Conservation (phyloP, 2,113 vertebrate genomes). For the Emberiza fucata region DNA sequence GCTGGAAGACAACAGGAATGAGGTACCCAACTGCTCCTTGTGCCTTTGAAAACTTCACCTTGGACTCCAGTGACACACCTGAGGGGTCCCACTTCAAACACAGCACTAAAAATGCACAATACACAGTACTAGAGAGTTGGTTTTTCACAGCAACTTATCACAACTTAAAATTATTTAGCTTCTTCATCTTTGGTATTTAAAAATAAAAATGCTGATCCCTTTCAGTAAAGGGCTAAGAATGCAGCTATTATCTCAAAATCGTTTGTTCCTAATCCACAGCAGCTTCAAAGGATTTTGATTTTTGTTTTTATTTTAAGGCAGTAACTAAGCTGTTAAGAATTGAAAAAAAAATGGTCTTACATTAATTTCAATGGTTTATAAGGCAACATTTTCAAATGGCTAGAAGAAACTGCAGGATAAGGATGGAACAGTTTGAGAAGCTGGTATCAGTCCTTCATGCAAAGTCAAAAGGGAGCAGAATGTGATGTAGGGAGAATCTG, state of each 20-base stretch:
- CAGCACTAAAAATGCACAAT: not conserved
- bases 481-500: not conserved
- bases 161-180: not conserved
- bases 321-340: not conserved
- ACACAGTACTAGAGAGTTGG: not conserved
- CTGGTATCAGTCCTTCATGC: not conserved
- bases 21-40: not conserved
- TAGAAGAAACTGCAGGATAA: not conserved
- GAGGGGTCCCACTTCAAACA: not conserved
- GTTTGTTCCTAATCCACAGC: not conserved
- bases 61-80: not conserved
- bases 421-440: not conserved
- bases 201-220: constrained; percentile 22
- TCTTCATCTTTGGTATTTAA: constrained; percentile 53
- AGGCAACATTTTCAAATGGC: constrained; percentile 11
- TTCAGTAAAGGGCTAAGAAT: not conserved
- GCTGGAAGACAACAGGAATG: not conserved
- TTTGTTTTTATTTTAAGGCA: not conserved
- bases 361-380: not conserved
- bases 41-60: not conserved
- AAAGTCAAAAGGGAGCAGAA: not conserved
- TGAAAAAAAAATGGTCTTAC: not conserved
- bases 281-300: not conserved
- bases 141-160: not conserved
- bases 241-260: not conserved